These are phyloP conservation scores for Phycodurus eques DNA, from an alignment of 2,113 vertebrate genomes.

Conservation along the genomic window DNA sequence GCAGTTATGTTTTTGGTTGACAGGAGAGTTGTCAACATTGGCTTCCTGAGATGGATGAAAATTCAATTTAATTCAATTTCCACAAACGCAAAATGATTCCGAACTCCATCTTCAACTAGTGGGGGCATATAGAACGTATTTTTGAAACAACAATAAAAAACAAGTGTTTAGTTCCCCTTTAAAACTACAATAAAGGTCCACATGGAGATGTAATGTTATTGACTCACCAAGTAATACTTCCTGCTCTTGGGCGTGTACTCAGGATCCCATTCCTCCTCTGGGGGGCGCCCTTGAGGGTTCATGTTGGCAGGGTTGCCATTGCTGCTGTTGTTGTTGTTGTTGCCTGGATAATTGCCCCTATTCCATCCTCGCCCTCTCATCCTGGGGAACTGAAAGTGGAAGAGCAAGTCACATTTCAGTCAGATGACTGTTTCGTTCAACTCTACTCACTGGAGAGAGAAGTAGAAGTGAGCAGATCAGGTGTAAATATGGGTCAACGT, in stretches of 20 bases:
- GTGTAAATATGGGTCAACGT: not conserved
- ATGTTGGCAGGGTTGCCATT: constrained; percentile 81
- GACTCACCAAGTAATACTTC: constrained; percentile 96
- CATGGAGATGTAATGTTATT: not conserved
- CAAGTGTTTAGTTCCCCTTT: no score
- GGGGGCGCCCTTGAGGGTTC: constrained; percentile 77
- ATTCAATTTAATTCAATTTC: no score
- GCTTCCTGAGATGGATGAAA: no score
- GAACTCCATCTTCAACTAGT: no score
- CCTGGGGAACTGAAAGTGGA: constrained; percentile 79
- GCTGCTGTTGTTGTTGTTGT: constrained; percentile 82
- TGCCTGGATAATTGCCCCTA: constrained; percentile 87
- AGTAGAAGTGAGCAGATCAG: not conserved
- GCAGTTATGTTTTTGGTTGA: no score
- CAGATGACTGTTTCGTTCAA: not conserved
- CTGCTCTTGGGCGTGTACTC: constrained; percentile 98
- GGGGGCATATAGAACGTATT: no score
- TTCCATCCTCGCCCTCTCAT: constrained; percentile 92
- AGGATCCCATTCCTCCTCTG: constrained; percentile 96
- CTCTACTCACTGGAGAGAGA: not conserved
- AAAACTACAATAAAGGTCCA: not conserved
- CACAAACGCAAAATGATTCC: no score
- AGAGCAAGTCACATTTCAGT: not conserved
- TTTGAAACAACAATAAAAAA: no score
- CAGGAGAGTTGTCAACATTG: no score